Evolutionary conservation across 2,113 vertebrate genomes (phyloP).

Genomic region (Hemiprocne comata): DNA sequence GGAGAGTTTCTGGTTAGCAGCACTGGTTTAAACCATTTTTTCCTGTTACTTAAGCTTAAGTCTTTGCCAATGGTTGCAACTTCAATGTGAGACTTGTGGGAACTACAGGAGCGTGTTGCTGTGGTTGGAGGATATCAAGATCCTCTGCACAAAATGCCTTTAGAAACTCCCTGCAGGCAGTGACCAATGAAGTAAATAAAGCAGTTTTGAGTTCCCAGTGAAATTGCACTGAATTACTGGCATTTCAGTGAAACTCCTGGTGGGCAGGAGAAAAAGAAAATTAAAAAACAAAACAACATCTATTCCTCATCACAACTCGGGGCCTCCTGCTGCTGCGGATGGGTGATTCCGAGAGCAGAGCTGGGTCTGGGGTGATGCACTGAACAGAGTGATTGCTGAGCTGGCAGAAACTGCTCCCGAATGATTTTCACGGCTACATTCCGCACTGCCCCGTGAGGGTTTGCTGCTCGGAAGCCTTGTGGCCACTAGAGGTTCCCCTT

Average conservation of each 20-base stretch:
- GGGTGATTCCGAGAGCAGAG: background rate
- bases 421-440: fast-evolving
- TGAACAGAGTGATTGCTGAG: background rate
- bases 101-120: background rate
- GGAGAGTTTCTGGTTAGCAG: background rate
- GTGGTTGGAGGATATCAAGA: background rate
- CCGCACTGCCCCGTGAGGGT: fast-evolving
- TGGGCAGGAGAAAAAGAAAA: background rate
- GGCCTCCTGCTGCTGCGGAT: background rate
- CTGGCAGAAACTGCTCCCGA: background rate
- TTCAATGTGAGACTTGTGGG: too few species aligned
- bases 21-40: background rate
- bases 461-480: background rate
- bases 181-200: background rate
- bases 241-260: background rate
- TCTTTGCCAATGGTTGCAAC: background rate
- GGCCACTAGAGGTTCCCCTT: constrained; percentile 37
- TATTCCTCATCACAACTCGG: too few species aligned
- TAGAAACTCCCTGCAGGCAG: background rate
- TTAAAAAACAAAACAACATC: too few species aligned
- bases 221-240: background rate
- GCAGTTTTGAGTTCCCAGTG: background rate
- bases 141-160: background rate
- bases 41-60: background rate
- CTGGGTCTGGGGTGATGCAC: background rate